A percentile compares a stretch with the other conserved stretches of the same genome.
Evolutionary conservation across 2,113 vertebrate species (phyloP).

Genomic region (Gallinago paraguaiae): DNA sequence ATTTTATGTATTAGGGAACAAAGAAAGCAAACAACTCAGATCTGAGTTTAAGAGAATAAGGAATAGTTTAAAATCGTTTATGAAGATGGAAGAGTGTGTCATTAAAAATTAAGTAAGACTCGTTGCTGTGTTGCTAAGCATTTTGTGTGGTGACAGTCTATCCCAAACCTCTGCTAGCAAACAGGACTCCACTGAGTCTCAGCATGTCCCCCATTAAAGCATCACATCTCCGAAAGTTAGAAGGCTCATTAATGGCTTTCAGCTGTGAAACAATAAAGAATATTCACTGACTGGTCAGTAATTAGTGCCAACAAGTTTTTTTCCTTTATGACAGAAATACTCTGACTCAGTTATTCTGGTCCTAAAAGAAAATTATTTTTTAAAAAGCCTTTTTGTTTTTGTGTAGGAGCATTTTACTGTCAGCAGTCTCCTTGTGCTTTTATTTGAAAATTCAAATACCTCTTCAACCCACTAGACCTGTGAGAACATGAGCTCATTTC

Average conservation of each 20-base stretch:
- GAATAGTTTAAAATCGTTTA: neutral
- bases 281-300: conserved; percentile 50
- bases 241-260: conserved; percentile 70
- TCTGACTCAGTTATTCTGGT: neutral
- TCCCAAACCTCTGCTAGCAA: conserved; percentile 24
- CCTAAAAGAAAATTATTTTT: neutral
- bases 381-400: neutral
- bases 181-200: conserved; percentile 48
- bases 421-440: neutral
- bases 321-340: conserved; percentile 12
- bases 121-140: conserved; percentile 14
- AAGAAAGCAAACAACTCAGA: neutral
- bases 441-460: neutral
- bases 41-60: neutral
- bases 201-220: conserved; percentile 64
- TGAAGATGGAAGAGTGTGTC: neutral
- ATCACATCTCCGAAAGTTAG: conserved; percentile 52
- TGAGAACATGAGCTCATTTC: neutral
- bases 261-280: conserved; percentile 57
- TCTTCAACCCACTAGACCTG: neutral
- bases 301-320: conserved; percentile 40
- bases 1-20: neutral
- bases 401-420: neutral
- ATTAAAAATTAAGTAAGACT: conserved; percentile 33
- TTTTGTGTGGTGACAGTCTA: conserved; percentile 21